Base-by-base conservation (phyloP, 2,888 invertebrate genomes). In the Pocota personata region DNA sequence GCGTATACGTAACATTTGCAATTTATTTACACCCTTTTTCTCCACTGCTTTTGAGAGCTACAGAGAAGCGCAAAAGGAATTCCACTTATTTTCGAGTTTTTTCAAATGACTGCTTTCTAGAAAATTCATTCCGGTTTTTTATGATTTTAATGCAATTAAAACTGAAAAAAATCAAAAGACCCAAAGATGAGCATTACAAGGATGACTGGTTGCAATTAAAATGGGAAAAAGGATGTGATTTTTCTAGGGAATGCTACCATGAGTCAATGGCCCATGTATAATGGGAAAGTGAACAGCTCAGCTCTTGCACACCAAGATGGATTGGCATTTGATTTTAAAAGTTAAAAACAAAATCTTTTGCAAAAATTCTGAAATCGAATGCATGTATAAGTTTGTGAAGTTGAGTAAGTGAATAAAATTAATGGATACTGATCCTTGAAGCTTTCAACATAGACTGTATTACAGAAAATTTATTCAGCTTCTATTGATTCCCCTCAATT, bases 121-220 rank as follows among this genome's bases (percentile, higher is more conserved):
- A 32, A 32, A 32, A 19, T 40, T 40, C 14, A 4, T 14, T 40
- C 6, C 40, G 6, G 4, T n/a, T 35, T 24, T 60, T 27, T 5
- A 7, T 19, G 2, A 46, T 35, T 58, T 71, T 48, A 60, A 60
- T 50, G 72, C 72, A 60, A 60, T 72, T 52, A 72, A 72, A 72
- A 58, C 1, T 46, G 46, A 7, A 16, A 50, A 43, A 60, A 27
- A 21, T 30, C 27, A 43, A 14, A 43, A 27, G 10, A 16, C 27
- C 10, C 27, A 16, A 24, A 27, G 24, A 10, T 16, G 7, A 14
- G 5, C 4, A 24, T 24, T 24, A 14, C 35, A 21, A 12, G 57
- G 21, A 72, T 72, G 72, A 16, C 60, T 72, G 60, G 6, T 46
- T 58, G 71, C 57, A 71, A 71, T 71, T 71, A 71, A 71, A 71